Percentiles rank a stretch among this genome's conserved stretches.
These are phyloP conservation scores for Ophioninae sp. DNA, from an alignment of 2,888 invertebrate species.

Conservation along the genomic window DNA sequence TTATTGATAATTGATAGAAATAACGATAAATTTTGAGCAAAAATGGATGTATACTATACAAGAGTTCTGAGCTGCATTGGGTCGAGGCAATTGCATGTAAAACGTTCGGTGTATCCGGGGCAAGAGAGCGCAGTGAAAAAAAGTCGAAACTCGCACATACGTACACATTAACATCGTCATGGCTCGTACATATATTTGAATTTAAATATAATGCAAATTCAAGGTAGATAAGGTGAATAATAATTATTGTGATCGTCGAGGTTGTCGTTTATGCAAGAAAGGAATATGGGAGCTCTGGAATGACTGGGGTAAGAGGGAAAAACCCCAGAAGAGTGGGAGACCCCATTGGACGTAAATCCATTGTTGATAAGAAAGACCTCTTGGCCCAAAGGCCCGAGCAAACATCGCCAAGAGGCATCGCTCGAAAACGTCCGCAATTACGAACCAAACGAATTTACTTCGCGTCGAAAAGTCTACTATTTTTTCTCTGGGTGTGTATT, in stretches of 20 bases:
- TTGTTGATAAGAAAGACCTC: conserved; percentile 69
- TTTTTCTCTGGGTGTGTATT: neutral
- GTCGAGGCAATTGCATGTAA: neutral
- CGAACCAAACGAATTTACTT: conserved; percentile 56
- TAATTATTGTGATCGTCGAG: conserved; percentile 71
- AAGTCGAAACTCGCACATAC: conserved; percentile 15
- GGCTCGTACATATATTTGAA: conserved; percentile 68
- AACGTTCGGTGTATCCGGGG: neutral
- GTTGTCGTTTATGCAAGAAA: conserved; percentile 23
- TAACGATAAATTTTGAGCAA: neutral
- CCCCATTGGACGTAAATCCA: conserved; percentile 52
- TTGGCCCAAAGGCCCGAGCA: conserved; percentile 52
- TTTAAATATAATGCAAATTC: conserved; percentile 79
- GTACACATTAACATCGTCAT: conserved; percentile 21
- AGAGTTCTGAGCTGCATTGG: neutral
- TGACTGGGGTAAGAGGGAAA: neutral
- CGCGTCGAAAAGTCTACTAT: conserved; percentile 43
- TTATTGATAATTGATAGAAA: no score
- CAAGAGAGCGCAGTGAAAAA: conserved; percentile 38
- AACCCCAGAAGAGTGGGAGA: conserved; percentile 15
- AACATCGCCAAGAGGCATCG: conserved; percentile 33
- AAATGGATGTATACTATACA: neutral
- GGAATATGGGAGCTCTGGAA: neutral
- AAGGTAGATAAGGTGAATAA: conserved; percentile 78
- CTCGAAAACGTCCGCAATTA: conserved; percentile 39